Evolutionary conservation across 2,797 vertebrate genomes (phyloP), one percentile per base, ranked within the genome.

Genomic region (Brachyrhaphis roseni): DNA sequence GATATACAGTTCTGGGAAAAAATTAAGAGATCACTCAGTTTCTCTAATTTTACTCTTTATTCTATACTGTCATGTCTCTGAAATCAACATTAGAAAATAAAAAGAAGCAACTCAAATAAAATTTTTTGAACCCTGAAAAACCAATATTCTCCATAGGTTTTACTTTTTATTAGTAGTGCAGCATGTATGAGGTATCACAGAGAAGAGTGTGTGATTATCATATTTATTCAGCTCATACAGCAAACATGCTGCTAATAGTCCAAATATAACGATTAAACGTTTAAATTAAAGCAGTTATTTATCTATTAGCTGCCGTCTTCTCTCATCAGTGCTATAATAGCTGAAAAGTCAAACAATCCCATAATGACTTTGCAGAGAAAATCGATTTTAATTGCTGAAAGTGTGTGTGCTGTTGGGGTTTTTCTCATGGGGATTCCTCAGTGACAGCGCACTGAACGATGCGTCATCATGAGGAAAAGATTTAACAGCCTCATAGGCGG

Each of bases 321-420:
- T 78, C 51, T 62, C 51, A 73, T 78, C 77, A 62, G 53, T 2
- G 18, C 68, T 11, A 26, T 39, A 26, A 47, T 20, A 55, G 70
- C 70, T 78, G 77, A 45, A 72, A 75, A 75, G 74, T 57, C 68
- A 72, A 78, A 78, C 51, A 47, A 78, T 59, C 28, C 74, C 28
- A 45, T 72, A 46, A 41, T 46, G 70, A n/a, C 51, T 72, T 72
- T 59, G 39, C 70, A 31, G 57, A 47, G 43, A 78, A 72, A 72
- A 77, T 77, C 64, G 43, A 62, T 75, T 75, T 75, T 75, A 75
- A 75, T 46, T 75, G 57, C 28, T 28, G 31, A 8, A 59, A 46
- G 74, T 46, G 55, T 45, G 41, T 75, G 41, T 23, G 74, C 66
- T 75, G 74, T 43, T 26, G 55, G 72, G 39, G 39, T 20, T 45